Evolutionary conservation across 2,888 invertebrate genomes (phyloP).

Genomic region (Parthenolecanium corni): DNA sequence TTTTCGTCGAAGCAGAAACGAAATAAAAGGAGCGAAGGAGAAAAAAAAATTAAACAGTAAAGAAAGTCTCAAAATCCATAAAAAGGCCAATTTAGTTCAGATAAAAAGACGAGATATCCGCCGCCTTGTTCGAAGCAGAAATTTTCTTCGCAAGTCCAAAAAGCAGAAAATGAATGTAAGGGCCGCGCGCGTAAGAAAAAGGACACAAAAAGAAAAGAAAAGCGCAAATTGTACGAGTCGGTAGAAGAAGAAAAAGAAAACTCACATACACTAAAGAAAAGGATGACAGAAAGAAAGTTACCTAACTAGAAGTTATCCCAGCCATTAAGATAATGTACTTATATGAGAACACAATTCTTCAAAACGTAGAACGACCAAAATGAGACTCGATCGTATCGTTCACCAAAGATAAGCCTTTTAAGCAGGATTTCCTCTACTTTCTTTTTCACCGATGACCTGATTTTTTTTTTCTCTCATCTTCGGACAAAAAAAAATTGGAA

Average conservation of each 20-base stretch:
- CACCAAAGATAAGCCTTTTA: background rate
- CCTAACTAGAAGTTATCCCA: background rate
- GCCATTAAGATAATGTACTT: background rate
- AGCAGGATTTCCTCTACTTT: background rate
- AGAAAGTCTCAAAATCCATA: background rate
- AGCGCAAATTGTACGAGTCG: too few species aligned
- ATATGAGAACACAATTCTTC: background rate
- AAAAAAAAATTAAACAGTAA: background rate
- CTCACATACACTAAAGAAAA: too few species aligned
- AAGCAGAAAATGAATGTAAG: too few species aligned
- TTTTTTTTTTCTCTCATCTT: too few species aligned
- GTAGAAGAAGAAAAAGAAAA: too few species aligned
- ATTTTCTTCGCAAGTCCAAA: background rate
- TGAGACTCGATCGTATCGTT: background rate
- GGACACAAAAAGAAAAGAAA: background rate
- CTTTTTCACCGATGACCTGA: too few species aligned
- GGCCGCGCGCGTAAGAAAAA: background rate
- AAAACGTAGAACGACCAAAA: background rate
- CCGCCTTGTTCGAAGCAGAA: background rate
- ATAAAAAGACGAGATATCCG: background rate
- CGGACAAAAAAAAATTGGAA: too few species aligned
- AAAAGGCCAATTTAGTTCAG: background rate
- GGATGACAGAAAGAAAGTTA: background rate
- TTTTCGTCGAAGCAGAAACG: background rate
- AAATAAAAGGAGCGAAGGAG: background rate